A percentile compares a stretch with the other conserved stretches of the same genome.
Evolutionary conservation across 2,113 vertebrate species (phyloP).

Genomic region (Rhombomys opimus): DNA sequence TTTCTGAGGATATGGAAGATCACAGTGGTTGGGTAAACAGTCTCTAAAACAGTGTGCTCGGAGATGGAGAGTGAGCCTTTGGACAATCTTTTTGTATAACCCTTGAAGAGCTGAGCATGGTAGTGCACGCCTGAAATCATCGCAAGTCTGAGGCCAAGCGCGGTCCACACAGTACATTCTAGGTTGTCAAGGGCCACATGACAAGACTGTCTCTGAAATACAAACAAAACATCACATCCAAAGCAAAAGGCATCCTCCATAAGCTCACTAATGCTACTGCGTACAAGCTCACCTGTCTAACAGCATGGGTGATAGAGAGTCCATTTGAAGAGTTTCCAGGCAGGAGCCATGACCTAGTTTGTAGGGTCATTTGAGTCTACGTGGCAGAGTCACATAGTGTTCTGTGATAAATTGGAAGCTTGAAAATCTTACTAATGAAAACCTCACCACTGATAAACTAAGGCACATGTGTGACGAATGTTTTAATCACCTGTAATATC

Average conservation of each 20-base stretch:
- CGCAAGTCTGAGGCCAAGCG: not conserved
- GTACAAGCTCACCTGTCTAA: not conserved
- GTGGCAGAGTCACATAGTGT: not conserved
- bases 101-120: not conserved
- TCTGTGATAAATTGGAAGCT: not conserved
- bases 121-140: too few relatives aligned
- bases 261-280: not conserved
- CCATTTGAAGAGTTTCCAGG: not conserved
- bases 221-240: not conserved
- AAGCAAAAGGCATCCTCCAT: too few relatives aligned
- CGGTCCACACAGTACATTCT: not conserved
- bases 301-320: not conserved
- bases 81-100: not conserved
- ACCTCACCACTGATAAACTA: not conserved
- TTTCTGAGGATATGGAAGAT: not conserved
- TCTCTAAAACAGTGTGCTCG: not conserved
- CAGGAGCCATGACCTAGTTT: not conserved
- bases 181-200: not conserved
- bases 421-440: not conserved
- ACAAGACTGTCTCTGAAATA: not conserved
- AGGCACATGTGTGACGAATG: not conserved
- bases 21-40: not conserved
- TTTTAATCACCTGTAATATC: not conserved
- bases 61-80: not conserved
- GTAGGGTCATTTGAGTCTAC: not conserved